Percentiles rank a stretch among this genome's conserved stretches.
Conservation (phyloP, 1,140 invertebrate genomes). For the Diabrotica virgifera region DNA sequence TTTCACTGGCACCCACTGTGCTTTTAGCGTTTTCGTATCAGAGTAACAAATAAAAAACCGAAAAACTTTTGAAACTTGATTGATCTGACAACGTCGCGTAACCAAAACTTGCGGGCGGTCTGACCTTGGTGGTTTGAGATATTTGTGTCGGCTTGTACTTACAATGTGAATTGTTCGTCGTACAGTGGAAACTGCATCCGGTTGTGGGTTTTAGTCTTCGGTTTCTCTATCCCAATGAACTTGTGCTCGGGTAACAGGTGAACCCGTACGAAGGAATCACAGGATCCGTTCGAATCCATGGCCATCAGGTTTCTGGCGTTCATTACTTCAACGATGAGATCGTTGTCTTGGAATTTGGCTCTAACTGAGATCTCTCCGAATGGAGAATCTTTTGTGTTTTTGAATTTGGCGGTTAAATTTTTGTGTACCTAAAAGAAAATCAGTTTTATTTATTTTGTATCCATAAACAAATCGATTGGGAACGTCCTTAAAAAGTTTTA, state of each 20-base stretch:
- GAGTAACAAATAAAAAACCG: no score
- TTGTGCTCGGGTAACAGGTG: conserved; percentile 80
- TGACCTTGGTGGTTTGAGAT: no score
- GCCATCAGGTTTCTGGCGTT: conserved; percentile 86
- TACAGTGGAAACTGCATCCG: conserved; percentile 91
- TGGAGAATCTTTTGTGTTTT: conserved; percentile 56
- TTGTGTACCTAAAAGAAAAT: conserved; percentile 35
- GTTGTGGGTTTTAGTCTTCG: conserved; percentile 88
- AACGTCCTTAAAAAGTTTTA: no score
- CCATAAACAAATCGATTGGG: not conserved
- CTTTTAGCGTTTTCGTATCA: no score
- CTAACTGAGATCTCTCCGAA: conserved; percentile 69
- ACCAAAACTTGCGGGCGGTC: no score
- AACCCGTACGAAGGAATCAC: conserved; percentile 90
- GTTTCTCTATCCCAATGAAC: conserved; percentile 67
- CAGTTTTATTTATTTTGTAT: conserved; percentile 5
- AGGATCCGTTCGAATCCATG: conserved; percentile 82
- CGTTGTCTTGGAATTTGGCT: conserved; percentile 63
- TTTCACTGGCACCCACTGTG: no score
- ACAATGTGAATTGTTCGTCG: conserved; percentile 93
- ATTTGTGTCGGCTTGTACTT: no score
- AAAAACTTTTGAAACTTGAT: no score
- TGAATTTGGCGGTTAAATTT: conserved; percentile 60
- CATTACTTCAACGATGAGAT: conserved; percentile 72
- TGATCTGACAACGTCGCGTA: no score